Base-by-base conservation (phyloP, 2,888 invertebrate genomes). In the Bellardia pandia region DNA sequence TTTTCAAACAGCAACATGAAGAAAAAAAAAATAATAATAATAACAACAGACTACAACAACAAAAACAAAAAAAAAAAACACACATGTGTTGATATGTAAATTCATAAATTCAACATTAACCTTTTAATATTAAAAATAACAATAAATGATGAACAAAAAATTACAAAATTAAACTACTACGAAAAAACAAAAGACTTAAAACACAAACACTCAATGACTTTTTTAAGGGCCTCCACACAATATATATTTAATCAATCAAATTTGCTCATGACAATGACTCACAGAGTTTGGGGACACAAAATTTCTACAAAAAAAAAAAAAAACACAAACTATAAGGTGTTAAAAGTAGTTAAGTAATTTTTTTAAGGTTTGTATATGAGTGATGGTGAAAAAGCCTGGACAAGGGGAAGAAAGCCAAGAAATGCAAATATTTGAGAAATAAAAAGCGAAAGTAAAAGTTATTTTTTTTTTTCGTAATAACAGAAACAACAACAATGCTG, bases 381-480 rank as follows among this genome's bases (percentile, higher is more conserved):
- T 45, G 16, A 64, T 7, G 16, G 30, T 16, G 0, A 45, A 68
- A 48, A 23, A 37, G 60, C 75, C 60, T 48, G 14, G 45, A n/a
- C 30, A 69, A 86, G 56, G 62, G 68, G 69, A 48, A 42, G 75
- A 64, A 88, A 87, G 71, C 79, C 23, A 88, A 90, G 77, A 85
- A 79, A 87, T 72, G 71, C 64, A 74, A 78, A 87, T 77, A 71
- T 58, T 30, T 30, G 64, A 86, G 48, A 37, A 56, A 62, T 30
- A 58, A 82, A 84, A 81, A 82, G 81, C 84, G 88, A 87, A 88
- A 88, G 88, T 88, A 87, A 86, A 79, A 84, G 86, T 79, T 23
- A 23, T 23, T 23, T 80, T 62, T 53, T 48, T 33, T 23, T 74
- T 45, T 48, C 5, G 56, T 76, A 14, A 72, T 16, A 51, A 37